phyloP scores from a whole-genome alignment of 2,113 vertebrate genomes.

The Nannobrachium achirus region DNA sequence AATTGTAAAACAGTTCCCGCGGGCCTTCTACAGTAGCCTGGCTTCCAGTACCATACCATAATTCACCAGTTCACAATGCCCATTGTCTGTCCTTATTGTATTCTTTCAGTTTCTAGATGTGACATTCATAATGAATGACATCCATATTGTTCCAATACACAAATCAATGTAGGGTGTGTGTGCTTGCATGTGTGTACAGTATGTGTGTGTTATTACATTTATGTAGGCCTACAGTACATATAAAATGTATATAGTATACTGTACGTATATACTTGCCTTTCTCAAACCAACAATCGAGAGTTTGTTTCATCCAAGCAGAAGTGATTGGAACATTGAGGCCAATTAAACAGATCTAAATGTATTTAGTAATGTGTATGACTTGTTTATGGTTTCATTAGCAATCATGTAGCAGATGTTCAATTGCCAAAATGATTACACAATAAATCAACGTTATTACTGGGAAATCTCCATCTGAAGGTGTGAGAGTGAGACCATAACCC shows the following conservation, averaged over 20 bases:
- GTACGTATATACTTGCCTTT: conserved; percentile 42
- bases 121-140: neutral
- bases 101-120: neutral
- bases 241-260: conserved; percentile 23
- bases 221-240: too few species aligned
- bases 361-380: conserved; percentile 25
- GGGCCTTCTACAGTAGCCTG: neutral
- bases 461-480: conserved; percentile 38
- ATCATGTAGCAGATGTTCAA: conserved; percentile 62
- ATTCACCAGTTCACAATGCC: conserved; percentile 1
- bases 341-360: conserved; percentile 48
- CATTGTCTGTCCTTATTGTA: neutral
- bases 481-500: conserved; percentile 53
- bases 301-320: conserved; percentile 33
- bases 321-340: conserved; percentile 26
- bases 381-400: conserved; percentile 52
- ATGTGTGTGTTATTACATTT: conserved; percentile 15
- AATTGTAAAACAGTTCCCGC: neutral
- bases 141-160: neutral
- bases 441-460: conserved; percentile 32
- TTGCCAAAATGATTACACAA: conserved; percentile 45
- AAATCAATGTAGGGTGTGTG: neutral
- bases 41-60: neutral
- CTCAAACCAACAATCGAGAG: conserved; percentile 41
- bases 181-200: neutral